Base-by-base conservation (phyloP, 2,113 vertebrate species). In the Eubucco bourcierii region DNA sequence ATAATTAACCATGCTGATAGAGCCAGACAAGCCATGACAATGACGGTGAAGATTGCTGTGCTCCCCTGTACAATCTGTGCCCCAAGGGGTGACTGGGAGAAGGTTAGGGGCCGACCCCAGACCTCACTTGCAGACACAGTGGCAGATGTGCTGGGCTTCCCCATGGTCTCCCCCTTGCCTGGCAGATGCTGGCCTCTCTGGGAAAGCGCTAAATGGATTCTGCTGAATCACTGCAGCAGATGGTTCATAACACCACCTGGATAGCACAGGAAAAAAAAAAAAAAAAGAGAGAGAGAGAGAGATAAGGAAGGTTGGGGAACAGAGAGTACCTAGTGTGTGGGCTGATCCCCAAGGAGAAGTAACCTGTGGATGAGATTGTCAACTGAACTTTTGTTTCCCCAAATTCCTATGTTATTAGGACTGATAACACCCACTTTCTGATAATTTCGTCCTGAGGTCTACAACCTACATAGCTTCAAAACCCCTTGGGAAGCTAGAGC, bases 171-270 rank as follows among this genome's bases (percentile, higher is more conserved):
- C 93, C 95, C 91, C 84, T 80, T 88, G 95, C 93, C 94, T 94
- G 94, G 79, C 90, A 96, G 95, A 95, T 96, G 93, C 96, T 47
- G 89, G 93, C 93, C 95, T 93, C 91, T 41, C 93, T 94, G 91
- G 95, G 93, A 96, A 96, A 94, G 87, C 6, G 10, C 94, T 95
- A 96, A 96, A 95, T 94, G 95, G 94, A 96, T 96, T 96, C 94
- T 95, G 92, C 95, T 94, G 94, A 96, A 95, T 96, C 95, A 96
- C 95, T 96, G 94, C 95, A 93, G 92, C 94, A 95, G 95, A 96
- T 95, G 95, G 94, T 33, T 96, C 24, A 10, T 88, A 95, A 90
- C 89, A 90, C 95, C 95, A 96, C 90, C 94, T 96, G 93, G 91
- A 96, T 95, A 88, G 95, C 84, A 84, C n/a, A 81, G 84, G 50